phyloP scores from a whole-genome alignment of 35 echinoderm and acorn worm species.

The Apostichopus parvimensis region DNA sequence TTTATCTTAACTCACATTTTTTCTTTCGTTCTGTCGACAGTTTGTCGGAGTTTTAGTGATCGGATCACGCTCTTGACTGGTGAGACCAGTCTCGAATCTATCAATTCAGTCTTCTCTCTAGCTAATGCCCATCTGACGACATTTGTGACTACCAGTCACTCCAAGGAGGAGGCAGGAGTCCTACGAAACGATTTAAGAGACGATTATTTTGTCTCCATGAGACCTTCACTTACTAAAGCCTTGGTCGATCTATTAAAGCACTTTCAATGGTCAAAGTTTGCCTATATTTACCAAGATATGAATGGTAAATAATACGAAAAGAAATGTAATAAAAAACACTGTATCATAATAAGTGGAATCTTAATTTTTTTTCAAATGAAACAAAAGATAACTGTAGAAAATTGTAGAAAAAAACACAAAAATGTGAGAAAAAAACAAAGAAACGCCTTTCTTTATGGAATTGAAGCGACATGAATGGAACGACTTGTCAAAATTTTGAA shows the following conservation, averaged over 20 bases:
- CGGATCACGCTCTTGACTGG: not conserved
- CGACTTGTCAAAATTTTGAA: no score
- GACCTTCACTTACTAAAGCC: slow-evolving; percentile 68
- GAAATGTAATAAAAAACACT: not conserved
- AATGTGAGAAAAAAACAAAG: no score
- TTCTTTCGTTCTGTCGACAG: slow-evolving; percentile 14
- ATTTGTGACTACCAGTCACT: slow-evolving; percentile 25
- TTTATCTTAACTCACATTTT: not conserved
- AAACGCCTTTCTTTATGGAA: no score
- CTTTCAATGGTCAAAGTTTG: slow-evolving; percentile 78
- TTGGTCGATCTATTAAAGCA: slow-evolving; percentile 60
- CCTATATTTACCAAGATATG: slow-evolving; percentile 71
- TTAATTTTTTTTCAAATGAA: no score
- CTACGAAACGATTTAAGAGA: not conserved
- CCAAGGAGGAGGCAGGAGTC: slow-evolving; percentile 38
- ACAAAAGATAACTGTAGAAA: no score
- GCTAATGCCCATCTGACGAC: slow-evolving; percentile 19
- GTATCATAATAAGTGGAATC: not conserved
- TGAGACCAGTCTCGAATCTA: not conserved
- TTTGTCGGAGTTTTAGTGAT: slow-evolving; percentile 1
- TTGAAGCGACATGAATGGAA: no score
- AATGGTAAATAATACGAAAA: slow-evolving; percentile 58
- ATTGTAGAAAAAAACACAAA: not conserved
- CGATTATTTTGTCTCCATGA: slow-evolving; percentile 77
- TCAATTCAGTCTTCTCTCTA: slow-evolving; percentile 12